A percentile compares a stretch with the other conserved stretches of the same genome.
Conservation (phyloP, 1,140 invertebrate species). For the Atta colombica region DNA sequence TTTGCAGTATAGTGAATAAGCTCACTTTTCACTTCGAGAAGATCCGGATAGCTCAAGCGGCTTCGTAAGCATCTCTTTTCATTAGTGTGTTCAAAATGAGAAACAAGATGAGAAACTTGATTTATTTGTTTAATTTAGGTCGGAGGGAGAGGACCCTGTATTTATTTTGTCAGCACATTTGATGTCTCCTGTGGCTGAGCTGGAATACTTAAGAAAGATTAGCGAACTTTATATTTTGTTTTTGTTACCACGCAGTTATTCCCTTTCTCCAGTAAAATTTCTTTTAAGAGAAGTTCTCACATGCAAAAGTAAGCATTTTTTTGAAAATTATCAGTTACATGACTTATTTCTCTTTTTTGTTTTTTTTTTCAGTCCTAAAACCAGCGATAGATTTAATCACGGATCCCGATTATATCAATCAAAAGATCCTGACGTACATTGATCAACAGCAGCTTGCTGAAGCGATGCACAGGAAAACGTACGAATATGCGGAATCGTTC, state of each 20-base stretch:
- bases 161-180: conserved; percentile 93
- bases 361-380: conserved; percentile 90
- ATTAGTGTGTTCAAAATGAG: background rate
- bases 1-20: conserved; percentile 92
- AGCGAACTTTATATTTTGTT: conserved; percentile 94
- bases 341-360: background rate
- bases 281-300: conserved; percentile 94
- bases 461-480: conserved; percentile 93
- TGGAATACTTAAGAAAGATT: conserved; percentile 93
- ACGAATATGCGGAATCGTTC: conserved; percentile 95
- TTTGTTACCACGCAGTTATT: conserved; percentile 93
- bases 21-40: conserved; percentile 95
- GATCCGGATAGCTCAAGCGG: conserved; percentile 91
- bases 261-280: conserved; percentile 91
- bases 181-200: conserved; percentile 90
- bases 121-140: conserved; percentile 82
- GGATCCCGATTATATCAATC: conserved; percentile 96
- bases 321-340: background rate
- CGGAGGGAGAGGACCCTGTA: conserved; percentile 89
- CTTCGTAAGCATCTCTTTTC: conserved; percentile 88
- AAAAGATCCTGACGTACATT: conserved; percentile 94
- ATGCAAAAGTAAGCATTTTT: conserved; percentile 90
- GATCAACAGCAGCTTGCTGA: conserved; percentile 92
- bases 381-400: conserved; percentile 94
- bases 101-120: background rate